Evolutionary conservation across 2,797 vertebrate species (phyloP), one percentile per base, ranked within the genome.

Genomic region (Rachycentron canadum): DNA sequence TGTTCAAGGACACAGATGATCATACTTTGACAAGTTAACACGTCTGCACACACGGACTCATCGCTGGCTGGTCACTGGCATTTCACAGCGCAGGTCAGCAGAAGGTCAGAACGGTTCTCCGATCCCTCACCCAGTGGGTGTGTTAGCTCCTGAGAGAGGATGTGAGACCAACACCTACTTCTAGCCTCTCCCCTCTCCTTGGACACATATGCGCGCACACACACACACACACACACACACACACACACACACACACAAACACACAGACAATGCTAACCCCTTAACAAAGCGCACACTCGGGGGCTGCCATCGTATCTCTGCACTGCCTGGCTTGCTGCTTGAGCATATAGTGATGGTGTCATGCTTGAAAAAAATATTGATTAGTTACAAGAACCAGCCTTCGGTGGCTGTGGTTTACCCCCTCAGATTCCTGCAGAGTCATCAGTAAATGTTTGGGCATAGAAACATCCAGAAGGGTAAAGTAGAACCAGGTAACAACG

Each of bases 331-430:
- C 61, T 83, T 76, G 45, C 74, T 78, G 78, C 89, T 88, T 63
- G 87, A 87, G 85, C 90, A 90, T 92, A 81, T 92, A 85, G 91
- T 85, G 93, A 92, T 84, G 40, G 81, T 69, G 88, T 94, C 94
- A 90, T 85, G 93, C 91, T 92, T 92, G 84, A 94, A 91, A 88
- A 86, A 87, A 85, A 88, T 95, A 95, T 93, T 90, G 94, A 96
- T 96, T 91, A 90, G 78, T 90, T 78, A 50, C 59, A 91, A 88
- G 88, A 93, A 90, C 76, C 75, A 93, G 83, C 77, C 90, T 88
- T 91, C 68, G 84, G 79, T 87, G 86, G 80, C 75, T 85, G 72
- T 49, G 56, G 55, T 78, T 49, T 68, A 65, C 38, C 81, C 71
- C 28, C 40, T 26, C 49, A 66, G 9, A 25, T 63, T 68, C n/a